Conservation (phyloP, 2,888 invertebrate genomes). For the Trichacis sp. region DNA sequence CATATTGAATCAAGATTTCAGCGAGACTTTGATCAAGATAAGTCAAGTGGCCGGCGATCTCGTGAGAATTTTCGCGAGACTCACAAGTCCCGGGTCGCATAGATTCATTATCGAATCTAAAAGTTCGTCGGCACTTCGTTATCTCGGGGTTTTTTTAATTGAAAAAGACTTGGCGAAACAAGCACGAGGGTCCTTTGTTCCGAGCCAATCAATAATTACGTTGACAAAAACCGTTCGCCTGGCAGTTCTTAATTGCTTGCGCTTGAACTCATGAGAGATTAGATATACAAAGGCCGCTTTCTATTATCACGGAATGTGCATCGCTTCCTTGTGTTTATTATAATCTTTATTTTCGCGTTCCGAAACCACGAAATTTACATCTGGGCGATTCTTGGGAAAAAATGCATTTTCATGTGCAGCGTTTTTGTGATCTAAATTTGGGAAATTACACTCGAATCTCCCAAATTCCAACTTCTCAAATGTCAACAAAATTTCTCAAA, state of each 20-base stretch:
- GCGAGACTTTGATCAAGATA: no score
- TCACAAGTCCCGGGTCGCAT: no score
- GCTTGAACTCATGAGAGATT: background rate
- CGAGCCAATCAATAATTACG: conserved; percentile 3
- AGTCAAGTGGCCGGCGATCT: no score
- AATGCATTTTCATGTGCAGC: no score
- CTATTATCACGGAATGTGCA: conserved; percentile 1
- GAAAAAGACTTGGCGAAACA: background rate
- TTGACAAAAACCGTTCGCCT: background rate
- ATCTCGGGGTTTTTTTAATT: background rate
- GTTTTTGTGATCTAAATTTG: no score
- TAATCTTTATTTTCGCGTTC: background rate
- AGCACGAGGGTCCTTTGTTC: conserved; percentile 6
- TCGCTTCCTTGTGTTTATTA: background rate
- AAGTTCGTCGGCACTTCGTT: background rate
- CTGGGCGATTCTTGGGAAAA: no score
- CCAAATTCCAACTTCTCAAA: no score
- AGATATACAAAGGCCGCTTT: conserved; percentile 7
- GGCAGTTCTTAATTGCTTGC: background rate
- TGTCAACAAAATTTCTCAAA: no score
- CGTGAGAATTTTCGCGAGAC: no score
- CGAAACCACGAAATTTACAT: no score
- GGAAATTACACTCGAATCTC: no score
- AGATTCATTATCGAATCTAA: background rate
- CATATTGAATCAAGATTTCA: no score